Evolutionary conservation across 2,113 vertebrate genomes (phyloP), one percentile per base, ranked within the genome.

Genomic region (Dasyornis broadbenti): DNA sequence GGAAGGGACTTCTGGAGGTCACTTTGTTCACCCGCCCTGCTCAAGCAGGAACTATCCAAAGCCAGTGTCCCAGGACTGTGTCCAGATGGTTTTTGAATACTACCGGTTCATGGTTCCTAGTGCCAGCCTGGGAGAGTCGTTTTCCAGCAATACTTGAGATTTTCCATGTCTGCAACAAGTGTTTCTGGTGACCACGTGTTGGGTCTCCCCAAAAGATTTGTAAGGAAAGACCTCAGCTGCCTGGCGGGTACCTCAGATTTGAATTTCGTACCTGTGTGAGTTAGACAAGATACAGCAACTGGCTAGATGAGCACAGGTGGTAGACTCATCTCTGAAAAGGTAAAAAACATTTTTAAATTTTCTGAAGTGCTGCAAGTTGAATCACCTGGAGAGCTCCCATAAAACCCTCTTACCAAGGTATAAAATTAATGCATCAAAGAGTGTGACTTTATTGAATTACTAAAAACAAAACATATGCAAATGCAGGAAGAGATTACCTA

Each of bases 61-160:
- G 22, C 22, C 37, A 44, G 7, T 66, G 68, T 66, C 44, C 44
- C 68, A 52, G 22, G 64, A 66, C 31, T 22, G 24, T 39, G 80
- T 5, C 11, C 53, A 77, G 27, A 15, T 28, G 52, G 13, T 20
- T 45, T 82, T 66, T 59, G 15, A 10, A 6, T 45, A 52, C 42
- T 60, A 66, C 5, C 2, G 1, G 23, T 23, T 50, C 40, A 27
- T 0, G 1, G n/a, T 13, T 68, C 42, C 49, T 35, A 28, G 24
- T 40, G 24, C 50, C 30, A 73, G n/a, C 42, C 60, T 49, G 60
- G 61, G 52, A 75, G 30, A 65, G 30, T 13, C 19, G 8, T 57
- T 75, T 50, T 15, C 28, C 54, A 73, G 40, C 23, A 75, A 9
- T 49, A 26, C 3, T 31, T 42, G 40, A 54, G 72, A 17, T 31